A percentile compares a stretch with the other conserved stretches of the same genome.
phyloP scores from a whole-genome alignment of 2,113 vertebrate species.

The Poecile atricapillus region DNA sequence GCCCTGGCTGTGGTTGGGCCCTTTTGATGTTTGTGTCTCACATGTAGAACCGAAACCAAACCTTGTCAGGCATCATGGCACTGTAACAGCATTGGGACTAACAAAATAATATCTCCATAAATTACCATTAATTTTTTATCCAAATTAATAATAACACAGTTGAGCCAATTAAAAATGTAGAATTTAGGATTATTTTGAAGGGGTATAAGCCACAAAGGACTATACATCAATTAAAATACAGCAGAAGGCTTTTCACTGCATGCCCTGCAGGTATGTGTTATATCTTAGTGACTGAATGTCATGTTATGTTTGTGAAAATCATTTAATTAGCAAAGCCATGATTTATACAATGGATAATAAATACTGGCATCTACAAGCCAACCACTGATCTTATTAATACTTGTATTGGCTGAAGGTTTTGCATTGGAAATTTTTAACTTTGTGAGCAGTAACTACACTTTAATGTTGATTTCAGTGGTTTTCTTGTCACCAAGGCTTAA shows the following conservation, averaged over 20 bases:
- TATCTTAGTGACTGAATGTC: not conserved
- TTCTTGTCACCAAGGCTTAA: not conserved
- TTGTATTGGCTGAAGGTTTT: not conserved
- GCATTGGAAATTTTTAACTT: not conserved
- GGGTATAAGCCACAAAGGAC: not conserved
- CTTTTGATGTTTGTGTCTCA: not conserved
- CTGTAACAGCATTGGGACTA: not conserved
- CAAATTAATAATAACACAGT: not conserved
- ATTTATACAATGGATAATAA: not conserved
- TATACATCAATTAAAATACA: not conserved
- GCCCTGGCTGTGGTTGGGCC: rapidly evolving
- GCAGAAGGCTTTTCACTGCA: not conserved
- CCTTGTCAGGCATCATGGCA: not conserved
- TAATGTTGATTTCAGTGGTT: not conserved
- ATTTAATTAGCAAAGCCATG: conserved; percentile 1
- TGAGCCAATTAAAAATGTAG: not conserved
- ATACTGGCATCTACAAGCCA: not conserved
- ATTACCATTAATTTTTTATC: not conserved
- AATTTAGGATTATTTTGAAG: not conserved
- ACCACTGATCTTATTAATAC: not conserved
- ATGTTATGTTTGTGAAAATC: conserved; percentile 4
- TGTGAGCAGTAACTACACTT: not conserved
- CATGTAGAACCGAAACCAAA: not conserved
- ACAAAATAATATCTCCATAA: not conserved
- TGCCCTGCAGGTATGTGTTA: conserved; percentile 19